Base-by-base conservation (phyloP, 2,888 invertebrate genomes). In the Hyles lineata region DNA sequence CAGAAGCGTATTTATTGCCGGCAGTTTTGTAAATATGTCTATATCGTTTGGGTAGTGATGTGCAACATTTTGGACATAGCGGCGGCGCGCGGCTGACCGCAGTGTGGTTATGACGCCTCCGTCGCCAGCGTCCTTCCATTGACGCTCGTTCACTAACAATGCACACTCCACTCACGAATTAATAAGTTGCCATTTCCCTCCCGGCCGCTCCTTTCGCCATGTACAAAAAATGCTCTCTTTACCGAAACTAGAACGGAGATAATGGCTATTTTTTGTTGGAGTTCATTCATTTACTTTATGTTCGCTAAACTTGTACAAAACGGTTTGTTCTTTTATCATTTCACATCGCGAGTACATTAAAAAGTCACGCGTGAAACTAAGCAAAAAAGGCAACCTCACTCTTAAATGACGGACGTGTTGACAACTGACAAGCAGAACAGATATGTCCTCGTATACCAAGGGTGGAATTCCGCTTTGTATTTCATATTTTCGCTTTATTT, bases 41-140 rank as follows among this genome's bases (percentile, higher is more conserved):
- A 32, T 11, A 21, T 23, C n/a, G n/a, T 70, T 15, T 21, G 9
- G 23, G 23, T 32, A 35, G 17, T 17, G 32, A 23, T 32, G 61
- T 73, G 25, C 63, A 55, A 75, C 70, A 75, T 78, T 79, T 72
- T 74, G 74, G 74, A 23, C n/a, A 62, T 23, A 55, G 75, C 70
- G 71, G 72, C 70, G 73, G 75, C 59, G 75, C 62, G 74, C 69
- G 75, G 70, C 74, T 60, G 77, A 79, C 82, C 80, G 82, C 79
- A 84, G 72, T 81, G 82, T 82, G 81, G 78, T 72, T 76, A 72
- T 74, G 74, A 74, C 74, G 76, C 72, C 72, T 74, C 70, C 63
- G 21, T 32, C 29, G 55, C 43, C 70, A 52, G 23, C 72, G 25
- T 58, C 35, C 23, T 69, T 69, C 75, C 67, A 77, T 77, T 77